These are phyloP conservation scores for Apostichopus japonicus DNA, from an alignment of 35 echinoderm and acorn worm genomes.

Conservation along the genomic window DNA sequence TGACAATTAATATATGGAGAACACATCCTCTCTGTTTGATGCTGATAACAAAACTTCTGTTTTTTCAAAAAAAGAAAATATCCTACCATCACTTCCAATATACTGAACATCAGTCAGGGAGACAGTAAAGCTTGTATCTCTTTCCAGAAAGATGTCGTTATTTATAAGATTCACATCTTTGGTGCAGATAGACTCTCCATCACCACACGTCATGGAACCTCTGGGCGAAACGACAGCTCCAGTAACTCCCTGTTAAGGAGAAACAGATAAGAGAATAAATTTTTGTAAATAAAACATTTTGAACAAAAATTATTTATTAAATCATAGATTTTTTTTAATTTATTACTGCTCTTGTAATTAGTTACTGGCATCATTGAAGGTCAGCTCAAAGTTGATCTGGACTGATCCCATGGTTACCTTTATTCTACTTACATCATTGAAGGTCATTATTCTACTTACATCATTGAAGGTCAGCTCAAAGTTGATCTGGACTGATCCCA, in stretches of 20 bases:
- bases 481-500: conserved; percentile 71
- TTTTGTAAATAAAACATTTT: not conserved
- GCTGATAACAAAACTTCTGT: no score
- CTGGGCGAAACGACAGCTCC: conserved; percentile 78
- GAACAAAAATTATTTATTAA: no score
- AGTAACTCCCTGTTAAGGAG: conserved; percentile 71
- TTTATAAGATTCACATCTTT: conserved; percentile 68
- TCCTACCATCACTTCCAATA: conserved; percentile 52
- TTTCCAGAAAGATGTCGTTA: conserved; percentile 82
- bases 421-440: conserved; percentile 72
- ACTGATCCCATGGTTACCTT: conserved; percentile 66
- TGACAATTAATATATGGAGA: no score
- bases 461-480: conserved; percentile 82
- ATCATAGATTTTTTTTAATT: no score
- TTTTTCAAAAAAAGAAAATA: not conserved
- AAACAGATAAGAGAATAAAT: not conserved
- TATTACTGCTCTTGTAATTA: no score
- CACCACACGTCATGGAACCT: conserved; percentile 58
- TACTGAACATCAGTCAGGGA: conserved; percentile 72
- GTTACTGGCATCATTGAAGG: conserved; percentile 84
- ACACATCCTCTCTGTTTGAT: no score
- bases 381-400: conserved; percentile 62
- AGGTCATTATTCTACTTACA: no score
- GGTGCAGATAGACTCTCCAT: conserved; percentile 62
- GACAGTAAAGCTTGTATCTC: conserved; percentile 76